Conservation (phyloP, 2,113 vertebrate genomes). For the Ammodytes marinus region DNA sequence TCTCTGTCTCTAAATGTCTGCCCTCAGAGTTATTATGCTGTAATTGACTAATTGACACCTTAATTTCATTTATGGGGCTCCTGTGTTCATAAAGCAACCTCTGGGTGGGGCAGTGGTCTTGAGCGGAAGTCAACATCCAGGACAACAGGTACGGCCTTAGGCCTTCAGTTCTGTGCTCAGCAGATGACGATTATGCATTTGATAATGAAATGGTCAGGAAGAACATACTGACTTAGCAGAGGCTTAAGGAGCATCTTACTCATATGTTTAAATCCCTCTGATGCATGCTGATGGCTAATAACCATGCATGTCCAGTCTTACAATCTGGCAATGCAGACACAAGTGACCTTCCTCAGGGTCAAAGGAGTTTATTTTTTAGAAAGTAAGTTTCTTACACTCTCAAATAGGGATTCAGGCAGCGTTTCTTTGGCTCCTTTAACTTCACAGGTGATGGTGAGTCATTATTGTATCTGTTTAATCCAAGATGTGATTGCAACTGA, state of each 20-base stretch:
- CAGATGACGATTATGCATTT: conserved; percentile 79
- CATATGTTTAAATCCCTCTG: conserved; percentile 78
- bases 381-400: conserved; percentile 38
- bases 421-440: conserved; percentile 12
- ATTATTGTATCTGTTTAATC: background rate
- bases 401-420: conserved; percentile 11
- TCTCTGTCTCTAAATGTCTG: conserved; percentile 88
- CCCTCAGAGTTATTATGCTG: conserved; percentile 87
- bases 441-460: conserved; percentile 15
- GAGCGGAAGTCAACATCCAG: conserved; percentile 81
- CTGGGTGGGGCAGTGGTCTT: conserved; percentile 85
- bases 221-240: conserved; percentile 83
- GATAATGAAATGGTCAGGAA: conserved; percentile 83
- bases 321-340: conserved; percentile 71
- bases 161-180: conserved; percentile 66
- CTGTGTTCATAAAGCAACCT: conserved; percentile 86
- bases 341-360: conserved; percentile 78
- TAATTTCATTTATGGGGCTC: conserved; percentile 91
- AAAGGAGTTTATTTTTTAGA: conserved; percentile 59
- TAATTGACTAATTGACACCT: conserved; percentile 92
- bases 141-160: conserved; percentile 77
- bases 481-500: background rate
- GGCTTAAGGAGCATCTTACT: conserved; percentile 80
- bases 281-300: conserved; percentile 81
- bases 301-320: conserved; percentile 71